phyloP scores from a whole-genome alignment of 2,113 vertebrate genomes.

The Strix uralensis region DNA sequence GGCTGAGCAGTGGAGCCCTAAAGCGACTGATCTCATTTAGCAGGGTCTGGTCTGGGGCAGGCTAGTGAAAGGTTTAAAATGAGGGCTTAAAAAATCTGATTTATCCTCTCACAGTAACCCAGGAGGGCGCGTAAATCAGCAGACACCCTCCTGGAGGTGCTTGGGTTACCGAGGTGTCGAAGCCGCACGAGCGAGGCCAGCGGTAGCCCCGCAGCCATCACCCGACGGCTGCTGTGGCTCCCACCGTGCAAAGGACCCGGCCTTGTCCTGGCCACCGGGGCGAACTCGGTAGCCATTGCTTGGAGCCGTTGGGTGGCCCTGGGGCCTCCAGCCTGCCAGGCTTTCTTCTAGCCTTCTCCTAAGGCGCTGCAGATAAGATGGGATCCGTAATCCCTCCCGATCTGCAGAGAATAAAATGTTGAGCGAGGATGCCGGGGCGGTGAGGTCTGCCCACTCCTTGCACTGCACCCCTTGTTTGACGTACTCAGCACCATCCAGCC shows the following conservation, averaged over 20 bases:
- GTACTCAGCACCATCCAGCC: not conserved
- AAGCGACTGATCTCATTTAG: not conserved
- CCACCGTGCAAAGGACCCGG: rapidly evolving
- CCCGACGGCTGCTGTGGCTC: not conserved
- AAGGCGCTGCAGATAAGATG: rapidly evolving
- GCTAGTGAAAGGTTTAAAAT: not conserved
- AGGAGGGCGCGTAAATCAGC: not conserved
- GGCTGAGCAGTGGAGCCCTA: not conserved
- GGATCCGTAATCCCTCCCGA: rapidly evolving
- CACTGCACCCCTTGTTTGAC: rapidly evolving
- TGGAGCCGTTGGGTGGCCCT: not conserved
- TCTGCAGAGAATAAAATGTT: rapidly evolving
- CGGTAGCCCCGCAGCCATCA: not conserved
- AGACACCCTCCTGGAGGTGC: rapidly evolving
- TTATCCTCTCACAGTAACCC: not conserved
- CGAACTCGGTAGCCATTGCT: not conserved
- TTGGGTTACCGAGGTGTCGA: not conserved
- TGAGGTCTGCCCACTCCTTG: too few species aligned
- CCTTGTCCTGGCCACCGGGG: not conserved
- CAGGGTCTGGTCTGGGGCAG: not conserved
- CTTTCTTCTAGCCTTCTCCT: not conserved
- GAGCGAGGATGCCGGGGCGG: rapidly evolving
- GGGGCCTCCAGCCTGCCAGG: not conserved
- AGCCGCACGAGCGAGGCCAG: not conserved
- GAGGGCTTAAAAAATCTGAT: not conserved